A percentile compares a stretch with the other conserved stretches of the same genome.
Conservation (phyloP, 1,140 invertebrate genomes). For the Periplaneta americana region DNA sequence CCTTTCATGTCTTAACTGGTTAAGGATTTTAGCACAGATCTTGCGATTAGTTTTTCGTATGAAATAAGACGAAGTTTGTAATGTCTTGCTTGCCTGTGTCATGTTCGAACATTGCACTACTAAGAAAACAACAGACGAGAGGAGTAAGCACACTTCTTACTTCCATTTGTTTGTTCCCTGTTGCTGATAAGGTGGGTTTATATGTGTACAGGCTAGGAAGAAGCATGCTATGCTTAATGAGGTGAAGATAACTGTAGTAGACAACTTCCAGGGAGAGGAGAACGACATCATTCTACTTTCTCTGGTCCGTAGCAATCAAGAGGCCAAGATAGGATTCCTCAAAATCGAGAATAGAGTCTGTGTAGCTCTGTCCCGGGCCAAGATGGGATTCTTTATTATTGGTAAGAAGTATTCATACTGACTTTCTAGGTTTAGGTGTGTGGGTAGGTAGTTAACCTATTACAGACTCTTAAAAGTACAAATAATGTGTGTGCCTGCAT, state of each 20-base stretch:
- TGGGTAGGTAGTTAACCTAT: too few relatives aligned
- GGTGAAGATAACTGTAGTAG: slow-evolving; percentile 61
- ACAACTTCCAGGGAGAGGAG: slow-evolving; percentile 85
- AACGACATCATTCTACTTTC: slow-evolving; percentile 79
- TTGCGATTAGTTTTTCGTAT: too few relatives aligned
- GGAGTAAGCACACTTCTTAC: too few relatives aligned
- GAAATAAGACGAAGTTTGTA: too few relatives aligned
- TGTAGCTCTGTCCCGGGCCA: slow-evolving; percentile 52
- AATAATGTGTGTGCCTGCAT: not conserved
- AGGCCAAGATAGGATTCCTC: slow-evolving; percentile 71
- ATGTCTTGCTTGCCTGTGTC: too few relatives aligned
- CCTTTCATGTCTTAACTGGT: too few relatives aligned
- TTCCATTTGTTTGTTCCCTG: too few relatives aligned
- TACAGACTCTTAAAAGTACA: not conserved
- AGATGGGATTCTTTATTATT: slow-evolving; percentile 46
- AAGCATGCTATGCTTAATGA: slow-evolving; percentile 27
- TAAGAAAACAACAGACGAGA: too few relatives aligned
- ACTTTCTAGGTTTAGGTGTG: too few relatives aligned
- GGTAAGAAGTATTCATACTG: slow-evolving; percentile 23
- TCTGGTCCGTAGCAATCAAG: slow-evolving; percentile 66
- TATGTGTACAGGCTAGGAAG: slow-evolving; percentile 1
- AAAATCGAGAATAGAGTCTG: slow-evolving; percentile 49
- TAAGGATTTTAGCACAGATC: too few relatives aligned
- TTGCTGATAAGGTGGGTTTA: too few relatives aligned
- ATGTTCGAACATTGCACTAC: too few relatives aligned